These are phyloP conservation scores for Rhinella marina DNA, from an alignment of 2,797 vertebrate genomes.

Conservation along the genomic window DNA sequence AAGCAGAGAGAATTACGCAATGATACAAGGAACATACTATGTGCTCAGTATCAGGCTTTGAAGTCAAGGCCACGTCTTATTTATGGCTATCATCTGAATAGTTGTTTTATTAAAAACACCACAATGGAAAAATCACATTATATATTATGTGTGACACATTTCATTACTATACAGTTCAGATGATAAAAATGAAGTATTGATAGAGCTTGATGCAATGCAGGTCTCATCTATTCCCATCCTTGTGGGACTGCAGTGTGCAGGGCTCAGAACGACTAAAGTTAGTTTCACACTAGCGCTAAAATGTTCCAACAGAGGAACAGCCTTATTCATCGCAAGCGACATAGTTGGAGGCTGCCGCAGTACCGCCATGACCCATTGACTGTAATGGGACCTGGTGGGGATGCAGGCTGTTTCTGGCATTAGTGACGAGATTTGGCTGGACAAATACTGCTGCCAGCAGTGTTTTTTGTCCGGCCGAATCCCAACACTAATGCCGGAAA, in stretches of 20 bases:
- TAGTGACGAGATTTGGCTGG: too few species aligned
- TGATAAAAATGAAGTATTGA: slow-evolving; percentile 62
- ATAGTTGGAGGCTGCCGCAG: too few species aligned
- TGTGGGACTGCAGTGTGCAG: background rate
- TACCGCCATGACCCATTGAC: too few species aligned
- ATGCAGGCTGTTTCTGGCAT: too few species aligned
- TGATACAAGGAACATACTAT: slow-evolving; percentile 3
- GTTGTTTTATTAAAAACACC: slow-evolving; percentile 44
- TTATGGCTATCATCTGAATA: slow-evolving; percentile 36
- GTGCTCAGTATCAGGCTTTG: slow-evolving; percentile 33
- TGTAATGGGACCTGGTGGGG: too few species aligned
- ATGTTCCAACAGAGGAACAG: too few species aligned
- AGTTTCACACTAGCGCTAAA: too few species aligned
- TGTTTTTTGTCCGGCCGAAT: too few species aligned
- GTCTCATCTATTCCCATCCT: background rate
- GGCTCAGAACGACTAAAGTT: background rate
- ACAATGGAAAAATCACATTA: slow-evolving; percentile 57
- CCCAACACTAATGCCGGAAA: too few species aligned
- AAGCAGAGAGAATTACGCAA: slow-evolving; percentile 26
- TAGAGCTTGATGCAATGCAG: slow-evolving; percentile 6
- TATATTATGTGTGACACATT: slow-evolving; percentile 55
- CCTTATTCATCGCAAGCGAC: too few species aligned
- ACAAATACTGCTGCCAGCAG: too few species aligned
- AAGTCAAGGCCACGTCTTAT: slow-evolving; percentile 25
- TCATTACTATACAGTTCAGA: slow-evolving; percentile 40